A percentile compares a stretch with the other conserved stretches of the same genome.
These are phyloP conservation scores for Mongoloraphidia duomilia DNA, from an alignment of 2,888 invertebrate species.

Conservation along the genomic window DNA sequence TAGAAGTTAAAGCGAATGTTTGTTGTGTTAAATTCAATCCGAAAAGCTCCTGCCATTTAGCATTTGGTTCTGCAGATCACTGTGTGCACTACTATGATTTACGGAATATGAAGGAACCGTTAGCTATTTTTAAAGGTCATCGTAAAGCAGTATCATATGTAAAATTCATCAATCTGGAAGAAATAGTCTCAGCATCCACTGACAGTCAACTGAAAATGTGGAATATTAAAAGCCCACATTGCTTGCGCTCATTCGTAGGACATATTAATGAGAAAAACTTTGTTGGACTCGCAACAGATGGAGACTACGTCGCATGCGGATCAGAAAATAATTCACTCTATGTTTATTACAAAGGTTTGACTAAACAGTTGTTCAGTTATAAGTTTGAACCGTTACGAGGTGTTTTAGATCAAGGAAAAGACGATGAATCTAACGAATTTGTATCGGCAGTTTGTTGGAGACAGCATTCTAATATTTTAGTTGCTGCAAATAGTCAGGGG, in stretches of 20 bases:
- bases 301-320: conserved; percentile 85
- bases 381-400: conserved; percentile 74
- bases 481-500: conserved; percentile 90
- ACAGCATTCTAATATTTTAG: conserved; percentile 66
- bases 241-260: conserved; percentile 74
- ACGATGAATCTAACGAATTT: conserved; percentile 82
- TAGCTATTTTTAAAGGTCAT: conserved; percentile 77
- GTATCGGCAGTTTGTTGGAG: conserved; percentile 94
- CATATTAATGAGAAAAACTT: conserved; percentile 94
- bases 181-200: conserved; percentile 84
- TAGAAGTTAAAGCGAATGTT: conserved; percentile 89
- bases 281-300: conserved; percentile 84
- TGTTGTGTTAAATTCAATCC: conserved; percentile 91
- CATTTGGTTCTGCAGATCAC: conserved; percentile 94
- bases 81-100: conserved; percentile 93
- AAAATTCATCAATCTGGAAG: conserved; percentile 70
- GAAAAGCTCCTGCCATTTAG: conserved; percentile 69
- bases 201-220: conserved; percentile 85
- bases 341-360: conserved; percentile 80
- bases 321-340: conserved; percentile 90
- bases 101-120: conserved; percentile 64
- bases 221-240: conserved; percentile 64
- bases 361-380: conserved; percentile 72
- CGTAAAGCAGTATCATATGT: conserved; percentile 91
- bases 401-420: conserved; percentile 59